Evolutionary conservation across 2,888 invertebrate genomes (phyloP).

Genomic region (Marronus borbonicus): DNA sequence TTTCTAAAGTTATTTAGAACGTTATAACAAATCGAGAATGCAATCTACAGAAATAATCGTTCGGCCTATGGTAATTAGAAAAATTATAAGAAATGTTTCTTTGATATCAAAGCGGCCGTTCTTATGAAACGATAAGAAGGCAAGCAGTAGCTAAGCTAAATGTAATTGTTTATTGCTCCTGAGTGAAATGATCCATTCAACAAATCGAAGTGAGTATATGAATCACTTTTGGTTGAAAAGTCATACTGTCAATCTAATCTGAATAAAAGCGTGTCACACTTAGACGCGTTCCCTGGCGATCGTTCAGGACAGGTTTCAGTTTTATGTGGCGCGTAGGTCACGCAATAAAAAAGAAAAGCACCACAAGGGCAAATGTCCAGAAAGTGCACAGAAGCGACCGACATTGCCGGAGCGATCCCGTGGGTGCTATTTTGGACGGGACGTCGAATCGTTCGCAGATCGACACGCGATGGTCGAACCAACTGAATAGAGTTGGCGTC

Average conservation of each 20-base stretch:
- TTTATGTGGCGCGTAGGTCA: slow-evolving; percentile 25
- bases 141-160: no score
- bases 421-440: slow-evolving; percentile 10
- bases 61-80: no score
- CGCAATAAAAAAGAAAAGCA: slow-evolving; percentile 20
- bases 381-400: slow-evolving; percentile 28
- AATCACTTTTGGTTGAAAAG: no score
- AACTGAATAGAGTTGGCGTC: slow-evolving; percentile 9
- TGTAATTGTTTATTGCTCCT: no score
- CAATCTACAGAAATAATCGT: no score
- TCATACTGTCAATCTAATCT: slow-evolving; percentile 15
- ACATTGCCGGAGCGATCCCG: background rate
- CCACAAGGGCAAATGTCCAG: slow-evolving; percentile 26
- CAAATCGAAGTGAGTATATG: no score
- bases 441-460: slow-evolving; percentile 8
- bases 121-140: no score
- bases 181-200: no score
- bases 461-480: background rate
- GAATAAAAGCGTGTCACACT: slow-evolving; percentile 34
- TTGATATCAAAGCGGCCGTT: no score
- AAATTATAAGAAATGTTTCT: no score
- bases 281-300: slow-evolving; percentile 21
- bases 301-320: slow-evolving; percentile 14
- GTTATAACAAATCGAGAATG: no score
- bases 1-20: no score